Conservation (phyloP, 2,888 invertebrate species). For the Gasteruption jaculator region DNA sequence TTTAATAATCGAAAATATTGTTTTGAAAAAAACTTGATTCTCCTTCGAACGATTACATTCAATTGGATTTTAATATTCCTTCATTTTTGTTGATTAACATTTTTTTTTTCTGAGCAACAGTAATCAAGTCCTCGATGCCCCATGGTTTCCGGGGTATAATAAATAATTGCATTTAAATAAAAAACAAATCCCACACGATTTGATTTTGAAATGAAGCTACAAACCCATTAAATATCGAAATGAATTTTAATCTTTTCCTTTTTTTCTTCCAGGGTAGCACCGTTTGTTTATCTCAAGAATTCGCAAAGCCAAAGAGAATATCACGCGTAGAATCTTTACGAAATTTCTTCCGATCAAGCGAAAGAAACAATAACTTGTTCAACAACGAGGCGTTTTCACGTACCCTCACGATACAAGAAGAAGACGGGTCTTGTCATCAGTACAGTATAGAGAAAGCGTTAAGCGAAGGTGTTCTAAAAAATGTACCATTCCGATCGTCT, state of each 20-base stretch:
- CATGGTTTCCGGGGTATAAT: no score
- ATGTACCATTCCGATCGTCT: conserved; percentile 24
- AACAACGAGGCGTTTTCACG: conserved; percentile 24
- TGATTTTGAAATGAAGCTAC: no score
- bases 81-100: no score
- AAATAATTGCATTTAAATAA: not conserved
- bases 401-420: conserved; percentile 35
- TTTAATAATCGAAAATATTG: no score
- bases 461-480: conserved; percentile 41
- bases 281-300: conserved; percentile 19
- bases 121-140: no score
- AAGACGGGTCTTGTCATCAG: conserved; percentile 31
- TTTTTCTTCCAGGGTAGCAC: conserved; percentile 17
- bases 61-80: no score
- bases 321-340: conserved; percentile 57
- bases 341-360: conserved; percentile 52
- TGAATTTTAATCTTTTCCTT: no score
- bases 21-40: no score
- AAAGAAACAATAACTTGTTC: conserved; percentile 31
- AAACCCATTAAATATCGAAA: no score
- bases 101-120: no score
- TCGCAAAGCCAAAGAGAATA: conserved; percentile 45
- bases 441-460: conserved; percentile 43
- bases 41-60: no score
- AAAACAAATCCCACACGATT: no score